These are phyloP conservation scores for Lagocephalus sceleratus DNA, from an alignment of 2,797 vertebrate genomes.

Conservation along the genomic window DNA sequence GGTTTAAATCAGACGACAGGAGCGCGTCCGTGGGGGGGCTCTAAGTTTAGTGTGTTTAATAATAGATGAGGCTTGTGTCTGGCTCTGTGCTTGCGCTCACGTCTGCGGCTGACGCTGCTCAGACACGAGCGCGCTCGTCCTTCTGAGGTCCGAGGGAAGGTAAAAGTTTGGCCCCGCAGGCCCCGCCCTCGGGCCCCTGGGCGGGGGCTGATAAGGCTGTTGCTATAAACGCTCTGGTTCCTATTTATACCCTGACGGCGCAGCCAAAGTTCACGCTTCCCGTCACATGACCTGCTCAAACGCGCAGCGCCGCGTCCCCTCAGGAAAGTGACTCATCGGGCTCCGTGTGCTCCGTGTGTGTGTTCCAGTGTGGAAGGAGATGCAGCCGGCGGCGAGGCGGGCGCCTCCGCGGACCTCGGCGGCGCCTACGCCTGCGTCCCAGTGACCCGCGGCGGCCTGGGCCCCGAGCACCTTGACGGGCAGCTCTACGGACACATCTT, in stretches of 20 bases:
- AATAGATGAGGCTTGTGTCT: slow-evolving; percentile 3
- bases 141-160: no score
- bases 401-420: slow-evolving; percentile 81
- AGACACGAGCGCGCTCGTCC: no score
- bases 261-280: slow-evolving; percentile 49
- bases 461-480: slow-evolving; percentile 81
- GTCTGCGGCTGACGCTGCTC: no score
- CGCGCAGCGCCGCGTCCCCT: slow-evolving; percentile 13
- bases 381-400: slow-evolving; percentile 82
- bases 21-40: no score
- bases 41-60: slow-evolving; percentile 9
- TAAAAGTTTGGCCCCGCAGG: no score
- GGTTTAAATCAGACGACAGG: no score
- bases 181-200: no score
- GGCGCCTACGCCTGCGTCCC: slow-evolving; percentile 57
- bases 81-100: no score
- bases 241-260: slow-evolving; percentile 37
- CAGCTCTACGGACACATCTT: slow-evolving; percentile 82
- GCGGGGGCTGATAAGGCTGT: no score
- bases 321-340: slow-evolving; percentile 32
- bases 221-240: slow-evolving; percentile 39
- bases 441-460: slow-evolving; percentile 63
- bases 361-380: slow-evolving; percentile 90
- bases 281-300: slow-evolving; percentile 35
- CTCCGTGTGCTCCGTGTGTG: slow-evolving; percentile 32